Evolutionary conservation across 2,888 invertebrate genomes (phyloP).

Genomic region (Heliconius sara): DNA sequence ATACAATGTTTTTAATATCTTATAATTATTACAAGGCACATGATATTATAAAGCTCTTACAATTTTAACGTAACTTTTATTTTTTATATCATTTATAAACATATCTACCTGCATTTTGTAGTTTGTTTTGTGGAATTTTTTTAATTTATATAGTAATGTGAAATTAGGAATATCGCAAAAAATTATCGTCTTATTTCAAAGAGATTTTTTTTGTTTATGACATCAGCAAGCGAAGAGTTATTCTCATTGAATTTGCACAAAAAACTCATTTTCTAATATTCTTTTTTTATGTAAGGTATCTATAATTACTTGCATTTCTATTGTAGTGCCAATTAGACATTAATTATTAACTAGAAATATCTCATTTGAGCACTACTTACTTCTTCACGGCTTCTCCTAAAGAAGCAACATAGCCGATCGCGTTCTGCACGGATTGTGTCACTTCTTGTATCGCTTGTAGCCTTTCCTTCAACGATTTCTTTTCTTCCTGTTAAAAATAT

Average conservation of each 20-base stretch:
- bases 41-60: background rate
- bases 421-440: constrained; percentile 97
- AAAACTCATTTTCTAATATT: too few species aligned
- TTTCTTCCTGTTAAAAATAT: constrained; percentile 89
- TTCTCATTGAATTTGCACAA: too few species aligned
- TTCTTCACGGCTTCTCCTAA: constrained; percentile 97
- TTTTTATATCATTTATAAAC: too few species aligned
- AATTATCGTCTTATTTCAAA: background rate
- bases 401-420: constrained; percentile 96
- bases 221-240: background rate
- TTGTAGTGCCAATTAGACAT: too few species aligned
- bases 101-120: too few species aligned
- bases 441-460: constrained; percentile 98
- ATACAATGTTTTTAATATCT: constrained; percentile 22
- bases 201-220: background rate
- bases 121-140: background rate
- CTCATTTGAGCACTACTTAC: constrained; percentile 81
- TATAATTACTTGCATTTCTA: too few species aligned
- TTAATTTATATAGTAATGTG: background rate
- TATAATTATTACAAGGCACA: background rate
- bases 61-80: too few species aligned
- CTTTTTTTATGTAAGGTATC: too few species aligned
- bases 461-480: constrained; percentile 96
- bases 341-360: background rate
- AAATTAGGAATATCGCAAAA: background rate